Conservation (phyloP, 2,888 invertebrate species). For the Tetropium fuscum region DNA sequence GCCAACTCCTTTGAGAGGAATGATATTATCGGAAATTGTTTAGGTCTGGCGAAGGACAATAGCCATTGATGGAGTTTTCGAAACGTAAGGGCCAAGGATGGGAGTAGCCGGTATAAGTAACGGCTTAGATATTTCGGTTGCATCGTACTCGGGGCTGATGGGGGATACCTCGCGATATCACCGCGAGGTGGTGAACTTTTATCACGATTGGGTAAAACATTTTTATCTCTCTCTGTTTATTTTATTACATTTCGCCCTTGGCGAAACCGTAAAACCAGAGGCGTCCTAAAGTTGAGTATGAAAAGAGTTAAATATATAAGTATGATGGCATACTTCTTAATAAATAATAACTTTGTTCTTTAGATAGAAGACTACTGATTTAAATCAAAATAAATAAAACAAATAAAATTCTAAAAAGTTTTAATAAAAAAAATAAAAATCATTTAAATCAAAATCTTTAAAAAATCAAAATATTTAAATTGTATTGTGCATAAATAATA, state of each 20-base stretch:
- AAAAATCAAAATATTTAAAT: too few species aligned
- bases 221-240: constrained; percentile 28
- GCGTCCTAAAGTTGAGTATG: too few species aligned
- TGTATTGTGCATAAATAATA: too few species aligned
- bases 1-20: constrained; percentile 1
- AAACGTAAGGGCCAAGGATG: constrained; percentile 20
- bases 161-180: constrained; percentile 26
- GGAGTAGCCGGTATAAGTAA: constrained; percentile 24
- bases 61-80: constrained; percentile 23
- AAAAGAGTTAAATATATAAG: too few species aligned
- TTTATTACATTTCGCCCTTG: constrained; percentile 26
- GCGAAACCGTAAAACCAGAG: constrained; percentile 1
- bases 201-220: constrained; percentile 30
- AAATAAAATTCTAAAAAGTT: too few species aligned
- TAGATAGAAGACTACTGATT: too few species aligned
- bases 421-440: too few species aligned
- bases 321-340: too few species aligned
- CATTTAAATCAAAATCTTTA: too few species aligned
- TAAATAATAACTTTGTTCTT: too few species aligned
- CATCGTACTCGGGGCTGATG: constrained; percentile 6
- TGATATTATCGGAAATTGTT: constrained; percentile 22
- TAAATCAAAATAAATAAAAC: too few species aligned
- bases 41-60: constrained; percentile 19
- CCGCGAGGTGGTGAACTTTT: constrained; percentile 26
- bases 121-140: constrained; percentile 21